Base-by-base conservation (phyloP, 92 coral and sea anemone species). In the Diadumene lineata region DNA sequence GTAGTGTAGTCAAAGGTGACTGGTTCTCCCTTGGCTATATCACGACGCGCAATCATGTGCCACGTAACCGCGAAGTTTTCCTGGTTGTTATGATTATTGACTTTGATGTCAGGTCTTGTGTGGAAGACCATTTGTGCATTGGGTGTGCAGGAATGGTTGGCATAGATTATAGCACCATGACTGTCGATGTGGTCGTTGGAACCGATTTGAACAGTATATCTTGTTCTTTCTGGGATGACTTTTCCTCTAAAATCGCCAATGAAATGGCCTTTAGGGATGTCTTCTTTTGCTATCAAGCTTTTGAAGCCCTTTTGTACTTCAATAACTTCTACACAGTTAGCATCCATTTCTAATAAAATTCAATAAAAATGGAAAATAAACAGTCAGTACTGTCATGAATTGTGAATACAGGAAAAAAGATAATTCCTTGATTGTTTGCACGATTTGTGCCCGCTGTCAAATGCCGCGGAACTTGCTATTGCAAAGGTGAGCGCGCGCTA, bases 121-220 rank as follows among this genome's bases (percentile, higher is more conserved):
- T 68, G 25, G 25, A 65, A 38, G 73, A 78, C 72, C n/a, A 78
- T 70, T 56, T 77, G 75, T 46, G 87, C 85, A 57, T 82, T 87
- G 0, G 87, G 84, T n/a, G 75, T 50, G 33, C 91, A 86, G 0
- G 91, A 86, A 73, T 86, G 91, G 68, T 86, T 86, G 56, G 77
- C 31, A 33, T 11, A 60, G 1, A 1, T 43, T 56, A 73, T 28
- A 4, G 48, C 26, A 17, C 84, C 87, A 19, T n/a, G 33, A 22
- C 76, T 58, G 15, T 4, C 61, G 19, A 86, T 70, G 34, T 86
- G 91, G 66, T 61, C 77, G 18, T 82, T 34, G 15, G 30, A 48
- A 64, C 34, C 79, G n/a, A 86, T 68, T 23, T 82, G 91, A 1
- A 86, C 44, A 1, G 91, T 70, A 65, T 86, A 56, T 60, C 66